Percentiles rank a stretch among this genome's conserved stretches.
Conservation (phyloP, 2,113 vertebrate genomes). For the Meles meles region DNA sequence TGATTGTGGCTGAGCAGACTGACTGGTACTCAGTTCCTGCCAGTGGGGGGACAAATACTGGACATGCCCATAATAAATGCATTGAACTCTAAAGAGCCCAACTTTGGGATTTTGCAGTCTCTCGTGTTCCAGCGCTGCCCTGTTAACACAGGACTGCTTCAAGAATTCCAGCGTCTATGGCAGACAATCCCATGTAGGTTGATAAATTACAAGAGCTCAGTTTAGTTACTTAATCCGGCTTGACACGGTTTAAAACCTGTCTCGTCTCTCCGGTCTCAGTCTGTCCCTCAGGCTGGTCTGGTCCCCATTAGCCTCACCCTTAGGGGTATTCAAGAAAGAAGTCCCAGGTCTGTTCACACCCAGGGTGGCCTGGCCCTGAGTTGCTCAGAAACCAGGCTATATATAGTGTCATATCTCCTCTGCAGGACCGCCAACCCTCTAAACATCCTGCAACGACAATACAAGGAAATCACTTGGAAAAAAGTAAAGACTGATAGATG, state of each 20-base stretch:
- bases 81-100: background rate
- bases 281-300: background rate
- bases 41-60: background rate
- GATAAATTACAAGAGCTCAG: background rate
- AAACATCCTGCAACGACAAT: background rate
- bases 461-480: background rate
- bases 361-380: background rate
- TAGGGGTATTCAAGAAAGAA: background rate
- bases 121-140: background rate
- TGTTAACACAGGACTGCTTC: no score
- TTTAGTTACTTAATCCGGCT: background rate
- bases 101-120: background rate
- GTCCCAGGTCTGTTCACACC: background rate
- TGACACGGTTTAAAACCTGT: background rate
- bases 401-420: background rate
- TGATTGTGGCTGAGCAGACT: background rate
- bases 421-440: background rate
- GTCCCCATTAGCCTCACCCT: background rate
- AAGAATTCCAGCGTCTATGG: background rate
- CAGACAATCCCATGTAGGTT: background rate
- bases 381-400: background rate
- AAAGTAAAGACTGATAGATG: background rate
- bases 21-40: background rate
- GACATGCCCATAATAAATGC: background rate
- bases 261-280: background rate